A percentile compares a stretch with the other conserved stretches of the same genome.
phyloP scores from a whole-genome alignment of 2,113 vertebrate genomes.

The Leptodactylus fuscus region DNA sequence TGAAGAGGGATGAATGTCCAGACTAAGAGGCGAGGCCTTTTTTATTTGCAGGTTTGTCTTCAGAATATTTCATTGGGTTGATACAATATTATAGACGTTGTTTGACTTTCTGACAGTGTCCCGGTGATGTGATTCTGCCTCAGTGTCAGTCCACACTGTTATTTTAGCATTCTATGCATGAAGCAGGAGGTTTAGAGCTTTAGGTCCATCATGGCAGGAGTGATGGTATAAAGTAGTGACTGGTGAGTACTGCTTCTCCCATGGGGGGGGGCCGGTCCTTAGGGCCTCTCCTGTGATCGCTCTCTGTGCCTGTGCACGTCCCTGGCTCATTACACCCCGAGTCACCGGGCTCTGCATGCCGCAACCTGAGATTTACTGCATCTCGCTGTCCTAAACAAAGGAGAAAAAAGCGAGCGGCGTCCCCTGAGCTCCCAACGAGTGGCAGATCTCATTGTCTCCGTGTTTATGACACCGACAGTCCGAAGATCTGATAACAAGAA shows the following conservation, averaged over 20 bases:
- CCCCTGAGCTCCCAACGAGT: not conserved
- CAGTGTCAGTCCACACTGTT: not conserved
- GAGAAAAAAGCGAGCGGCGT: conserved; percentile 1
- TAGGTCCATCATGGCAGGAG: too few relatives aligned
- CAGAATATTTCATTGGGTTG: too few relatives aligned
- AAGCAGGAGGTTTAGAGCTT: not conserved
- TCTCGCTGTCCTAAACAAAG: conserved; percentile 14
- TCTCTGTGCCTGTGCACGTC: not conserved
- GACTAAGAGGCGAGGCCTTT: too few relatives aligned
- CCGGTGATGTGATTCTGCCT: not conserved
- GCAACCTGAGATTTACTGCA: conserved; percentile 16
- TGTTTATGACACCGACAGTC: not conserved
- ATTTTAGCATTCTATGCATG: not conserved
- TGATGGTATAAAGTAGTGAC: too few relatives aligned
- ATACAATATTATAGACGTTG: too few relatives aligned
- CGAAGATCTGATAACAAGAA: not conserved
- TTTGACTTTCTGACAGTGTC: too few relatives aligned
- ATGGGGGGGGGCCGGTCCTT: not conserved
- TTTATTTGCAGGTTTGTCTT: too few relatives aligned
- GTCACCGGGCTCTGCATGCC: not conserved
- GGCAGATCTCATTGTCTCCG: not conserved
- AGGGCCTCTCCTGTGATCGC: not conserved
- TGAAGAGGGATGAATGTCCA: too few relatives aligned
- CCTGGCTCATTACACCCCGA: not conserved
- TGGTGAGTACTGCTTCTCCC: too few relatives aligned